Evolutionary conservation across 2,797 vertebrate genomes (phyloP).

Genomic region (Sebastes paucispinis): DNA sequence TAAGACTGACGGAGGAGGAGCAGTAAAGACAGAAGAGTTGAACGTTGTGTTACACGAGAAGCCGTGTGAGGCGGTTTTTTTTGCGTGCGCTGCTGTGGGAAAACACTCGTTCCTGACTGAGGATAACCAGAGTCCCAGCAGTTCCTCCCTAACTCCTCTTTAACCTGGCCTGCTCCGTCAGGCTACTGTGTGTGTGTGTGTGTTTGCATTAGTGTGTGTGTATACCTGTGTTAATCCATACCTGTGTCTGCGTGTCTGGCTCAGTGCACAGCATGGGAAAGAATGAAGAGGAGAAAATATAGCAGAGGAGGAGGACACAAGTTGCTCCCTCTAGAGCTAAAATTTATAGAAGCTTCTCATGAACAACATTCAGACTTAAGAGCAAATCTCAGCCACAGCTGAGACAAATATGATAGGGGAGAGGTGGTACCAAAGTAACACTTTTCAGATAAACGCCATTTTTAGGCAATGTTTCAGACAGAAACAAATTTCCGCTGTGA

Average conservation of each 20-base stretch:
- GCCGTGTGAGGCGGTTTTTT: constrained; percentile 2
- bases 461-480: no score
- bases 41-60: constrained; percentile 34
- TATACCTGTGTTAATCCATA: constrained; percentile 41
- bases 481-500: no score
- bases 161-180: constrained; percentile 58
- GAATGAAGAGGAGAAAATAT: neutral
- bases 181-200: constrained; percentile 60
- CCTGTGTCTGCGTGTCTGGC: constrained; percentile 46
- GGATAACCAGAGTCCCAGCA: constrained; percentile 76
- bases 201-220: neutral
- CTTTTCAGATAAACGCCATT: no score
- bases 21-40: constrained; percentile 9
- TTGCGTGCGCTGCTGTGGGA: constrained; percentile 67
- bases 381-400: neutral
- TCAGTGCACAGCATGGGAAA: constrained; percentile 14
- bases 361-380: neutral
- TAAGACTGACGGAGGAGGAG: constrained; percentile 32
- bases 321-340: neutral
- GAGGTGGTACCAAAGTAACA: no score
- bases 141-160: constrained; percentile 56
- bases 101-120: constrained; percentile 65
- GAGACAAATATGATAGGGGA: neutral
- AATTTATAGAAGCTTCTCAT: neutral
- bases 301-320: neutral